Percentiles rank a stretch among this genome's conserved stretches.
phyloP scores from a whole-genome alignment of 2,113 vertebrate species.

The Bos taurus region ARS-UCD2.0 NC_037347.1:55998001-55998500 shows the following conservation, averaged over 20 bases:
- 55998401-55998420: background rate
- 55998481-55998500: background rate
- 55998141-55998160: background rate
- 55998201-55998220: background rate
- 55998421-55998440: background rate
- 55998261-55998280: no score
- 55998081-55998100: background rate
- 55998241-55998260: background rate
- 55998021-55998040: accelerated
- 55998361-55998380: background rate
- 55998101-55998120: background rate
- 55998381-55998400: background rate
- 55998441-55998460: background rate
- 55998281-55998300: background rate
- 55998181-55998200: background rate
- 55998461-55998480: accelerated
- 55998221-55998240: background rate
- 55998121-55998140: background rate
- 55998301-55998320: background rate
- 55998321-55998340: background rate
- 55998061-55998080: background rate
- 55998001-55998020: background rate
- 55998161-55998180: background rate
- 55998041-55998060: background rate
- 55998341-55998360: background rate